These are phyloP conservation scores for Aphelinus certus DNA, from an alignment of 1,140 invertebrate genomes.

Conservation along the genomic window DNA sequence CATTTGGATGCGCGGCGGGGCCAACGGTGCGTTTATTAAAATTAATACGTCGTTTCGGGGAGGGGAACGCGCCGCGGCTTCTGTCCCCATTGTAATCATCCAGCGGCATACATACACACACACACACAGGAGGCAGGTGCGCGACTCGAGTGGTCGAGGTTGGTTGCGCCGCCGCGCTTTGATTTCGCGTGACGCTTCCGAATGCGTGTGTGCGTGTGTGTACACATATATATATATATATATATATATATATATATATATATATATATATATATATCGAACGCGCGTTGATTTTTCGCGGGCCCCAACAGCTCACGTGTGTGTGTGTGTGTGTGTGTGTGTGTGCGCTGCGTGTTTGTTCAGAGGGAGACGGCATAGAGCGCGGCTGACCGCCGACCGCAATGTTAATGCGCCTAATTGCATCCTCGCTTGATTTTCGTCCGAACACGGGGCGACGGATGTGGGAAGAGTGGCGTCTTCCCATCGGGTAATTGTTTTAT, in stretches of 20 bases:
- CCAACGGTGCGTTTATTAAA: too few species aligned
- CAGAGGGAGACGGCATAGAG: neutral
- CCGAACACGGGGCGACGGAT: too few species aligned
- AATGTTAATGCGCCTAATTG: conserved; percentile 51
- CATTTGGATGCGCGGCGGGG: too few species aligned
- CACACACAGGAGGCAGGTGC: too few species aligned
- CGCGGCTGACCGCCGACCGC: conserved; percentile 41
- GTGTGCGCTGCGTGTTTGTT: neutral
- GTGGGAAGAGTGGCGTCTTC: too few species aligned
- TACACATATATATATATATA: too few species aligned
- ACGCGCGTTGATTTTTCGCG: too few species aligned
- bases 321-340: neutral
- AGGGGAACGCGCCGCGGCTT: conserved; percentile 49
- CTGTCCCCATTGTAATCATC: conserved; percentile 45
- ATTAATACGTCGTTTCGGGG: neutral
- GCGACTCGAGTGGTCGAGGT: conserved; percentile 28
- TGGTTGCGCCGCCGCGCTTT: conserved; percentile 52
- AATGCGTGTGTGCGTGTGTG: too few species aligned
- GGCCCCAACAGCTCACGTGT: conserved; percentile 33
- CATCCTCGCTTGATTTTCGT: conserved; percentile 46
- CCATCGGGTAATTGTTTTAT: too few species aligned
- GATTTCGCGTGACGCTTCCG: conserved; percentile 56
- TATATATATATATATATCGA: too few species aligned
- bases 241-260: too few species aligned
- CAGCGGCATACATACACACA: too few species aligned